phyloP scores from a whole-genome alignment of 2,888 invertebrate species.

The Drosophila nigricruria region DNA sequence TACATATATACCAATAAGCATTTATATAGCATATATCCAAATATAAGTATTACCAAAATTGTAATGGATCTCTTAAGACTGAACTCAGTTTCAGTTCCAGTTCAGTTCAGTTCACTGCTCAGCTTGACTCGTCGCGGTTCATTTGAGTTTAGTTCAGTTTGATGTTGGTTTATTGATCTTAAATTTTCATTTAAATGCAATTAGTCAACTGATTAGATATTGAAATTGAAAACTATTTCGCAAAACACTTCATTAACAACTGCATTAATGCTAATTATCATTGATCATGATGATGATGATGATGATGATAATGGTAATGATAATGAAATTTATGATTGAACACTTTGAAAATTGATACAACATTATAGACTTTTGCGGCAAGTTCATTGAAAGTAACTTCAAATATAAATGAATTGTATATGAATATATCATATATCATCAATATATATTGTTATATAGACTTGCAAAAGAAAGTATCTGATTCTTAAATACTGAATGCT shows the following conservation, averaged over 20 bases:
- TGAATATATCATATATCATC: background rate
- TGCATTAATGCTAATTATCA: slow-evolving; percentile 6
- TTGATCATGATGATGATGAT: background rate
- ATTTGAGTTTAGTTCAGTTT: slow-evolving; percentile 1
- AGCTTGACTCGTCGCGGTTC: background rate
- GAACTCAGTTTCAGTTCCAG: background rate
- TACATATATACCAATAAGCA: slow-evolving; percentile 10
- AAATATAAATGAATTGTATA: background rate
- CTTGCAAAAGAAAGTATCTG: too few relatives aligned
- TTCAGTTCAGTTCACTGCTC: background rate
- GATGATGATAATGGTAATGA: background rate
- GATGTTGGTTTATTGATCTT: slow-evolving; percentile 34
- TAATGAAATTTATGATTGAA: background rate
- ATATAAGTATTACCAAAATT: too few relatives aligned
- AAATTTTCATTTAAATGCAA: slow-evolving; percentile 45
- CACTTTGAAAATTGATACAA: background rate
- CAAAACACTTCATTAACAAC: slow-evolving; percentile 43
- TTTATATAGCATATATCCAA: background rate
- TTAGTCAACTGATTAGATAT: slow-evolving; percentile 26
- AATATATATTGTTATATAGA: background rate
- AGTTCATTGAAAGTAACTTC: slow-evolving; percentile 4
- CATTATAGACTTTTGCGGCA: background rate
- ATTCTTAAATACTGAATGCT: too few relatives aligned
- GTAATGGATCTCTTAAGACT: slow-evolving; percentile 21
- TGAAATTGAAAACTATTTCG: slow-evolving; percentile 47